Percentiles rank a stretch among this genome's conserved stretches.
These are phyloP conservation scores for Macrosteles quadrilineatus DNA, from an alignment of 1,140 invertebrate genomes.

Conservation along the genomic window DNA sequence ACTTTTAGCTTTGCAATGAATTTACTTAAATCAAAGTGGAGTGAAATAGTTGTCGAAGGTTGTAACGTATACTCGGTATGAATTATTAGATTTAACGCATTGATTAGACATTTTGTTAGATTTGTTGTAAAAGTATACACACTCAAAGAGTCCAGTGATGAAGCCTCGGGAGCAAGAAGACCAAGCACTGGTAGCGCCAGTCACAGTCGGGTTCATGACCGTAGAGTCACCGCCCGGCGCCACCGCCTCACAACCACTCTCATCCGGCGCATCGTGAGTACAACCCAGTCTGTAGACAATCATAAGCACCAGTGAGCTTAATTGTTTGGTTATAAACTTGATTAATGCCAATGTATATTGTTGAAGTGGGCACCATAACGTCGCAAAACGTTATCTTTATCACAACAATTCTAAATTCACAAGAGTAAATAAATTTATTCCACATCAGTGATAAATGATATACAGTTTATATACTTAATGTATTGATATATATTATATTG, in stretches of 20 bases:
- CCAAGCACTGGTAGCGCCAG: slow-evolving; percentile 61
- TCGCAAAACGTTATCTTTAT: neutral
- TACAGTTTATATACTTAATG: no score
- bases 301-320: slow-evolving; percentile 23
- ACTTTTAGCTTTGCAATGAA: no score
- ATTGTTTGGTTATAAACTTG: no score
- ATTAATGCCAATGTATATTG: no score
- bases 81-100: no score
- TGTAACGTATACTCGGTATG: no score
- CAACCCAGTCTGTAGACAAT: slow-evolving; percentile 63
- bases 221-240: slow-evolving; percentile 42
- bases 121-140: neutral
- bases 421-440: neutral
- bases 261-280: slow-evolving; percentile 58
- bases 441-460: no score
- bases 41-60: no score
- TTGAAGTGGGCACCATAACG: neutral
- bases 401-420: neutral
- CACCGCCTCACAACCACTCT: slow-evolving; percentile 50
- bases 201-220: slow-evolving; percentile 66
- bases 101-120: no score
- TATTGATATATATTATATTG: no score
- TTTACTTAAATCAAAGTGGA: no score
- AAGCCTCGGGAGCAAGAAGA: slow-evolving; percentile 64
- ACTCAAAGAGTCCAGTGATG: slow-evolving; percentile 68